Evolutionary conservation across 37 sponge, comb jelly and placozoan species (phyloP).

Genomic region (Petrosia ficiformis): DNA sequence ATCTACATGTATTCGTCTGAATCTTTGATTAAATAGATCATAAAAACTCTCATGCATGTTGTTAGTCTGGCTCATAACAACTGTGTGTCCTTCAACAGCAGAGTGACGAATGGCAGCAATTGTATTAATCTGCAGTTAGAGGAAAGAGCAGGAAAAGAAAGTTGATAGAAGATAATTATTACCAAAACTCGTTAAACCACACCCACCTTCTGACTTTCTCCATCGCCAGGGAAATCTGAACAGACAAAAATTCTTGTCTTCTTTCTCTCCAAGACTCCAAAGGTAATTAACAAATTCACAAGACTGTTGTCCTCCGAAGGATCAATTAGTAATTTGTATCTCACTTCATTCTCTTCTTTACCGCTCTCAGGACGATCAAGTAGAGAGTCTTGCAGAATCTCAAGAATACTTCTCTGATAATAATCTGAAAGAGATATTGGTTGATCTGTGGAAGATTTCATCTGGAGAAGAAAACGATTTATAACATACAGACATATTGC

Average conservation of each 20-base stretch:
- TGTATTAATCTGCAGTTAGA: constrained; percentile 51
- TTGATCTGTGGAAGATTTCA: not conserved
- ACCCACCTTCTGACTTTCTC: constrained; percentile 66
- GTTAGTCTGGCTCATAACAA: constrained; percentile 79
- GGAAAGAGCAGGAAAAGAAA: not conserved
- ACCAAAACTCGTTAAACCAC: not conserved
- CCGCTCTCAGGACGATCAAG: constrained; percentile 42
- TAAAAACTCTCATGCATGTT: constrained; percentile 90
- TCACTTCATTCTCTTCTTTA: constrained; percentile 57
- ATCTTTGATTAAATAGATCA: constrained; percentile 84
- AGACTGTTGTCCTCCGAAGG: constrained; percentile 78
- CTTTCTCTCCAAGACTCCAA: constrained; percentile 47
- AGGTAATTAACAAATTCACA: constrained; percentile 62
- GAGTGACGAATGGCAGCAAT: constrained; percentile 74
- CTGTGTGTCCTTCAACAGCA: constrained; percentile 79
- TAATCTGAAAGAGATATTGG: constrained; percentile 6
- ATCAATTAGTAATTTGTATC: constrained; percentile 87
- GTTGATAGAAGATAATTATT: not conserved
- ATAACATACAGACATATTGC: too few relatives aligned
- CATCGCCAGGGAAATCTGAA: constrained; percentile 82
- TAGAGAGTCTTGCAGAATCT: constrained; percentile 58
- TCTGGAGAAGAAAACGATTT: not conserved
- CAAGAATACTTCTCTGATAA: constrained; percentile 34
- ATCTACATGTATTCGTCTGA: constrained; percentile 66
- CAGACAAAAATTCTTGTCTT: constrained; percentile 61